These are phyloP conservation scores for Cyphomyrus discorhynchus DNA, from an alignment of 2,113 vertebrate genomes.

Conservation along the genomic window DNA sequence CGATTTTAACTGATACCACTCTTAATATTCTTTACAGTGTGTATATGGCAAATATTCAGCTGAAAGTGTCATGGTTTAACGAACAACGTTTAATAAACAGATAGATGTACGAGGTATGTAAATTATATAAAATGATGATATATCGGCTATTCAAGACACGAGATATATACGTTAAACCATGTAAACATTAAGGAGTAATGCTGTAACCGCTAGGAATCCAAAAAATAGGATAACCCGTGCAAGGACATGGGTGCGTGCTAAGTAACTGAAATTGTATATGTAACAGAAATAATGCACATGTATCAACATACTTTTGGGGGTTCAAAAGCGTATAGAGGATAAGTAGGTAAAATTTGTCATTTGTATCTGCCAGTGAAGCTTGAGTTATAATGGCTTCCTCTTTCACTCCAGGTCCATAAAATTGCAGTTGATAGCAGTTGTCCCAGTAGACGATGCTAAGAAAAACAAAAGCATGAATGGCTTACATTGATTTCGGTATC, in stretches of 20 bases:
- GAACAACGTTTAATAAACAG: background rate
- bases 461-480: constrained; percentile 73
- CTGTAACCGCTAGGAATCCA: background rate
- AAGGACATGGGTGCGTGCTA: background rate
- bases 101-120: background rate
- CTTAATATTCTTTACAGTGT: background rate
- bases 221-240: background rate
- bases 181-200: background rate
- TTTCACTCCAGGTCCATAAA: constrained; percentile 60
- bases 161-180: background rate
- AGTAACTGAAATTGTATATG: background rate
- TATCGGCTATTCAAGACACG: background rate
- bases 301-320: background rate
- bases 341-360: constrained; percentile 1
- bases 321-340: background rate
- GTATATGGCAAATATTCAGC: background rate
- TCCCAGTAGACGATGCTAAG: constrained; percentile 64
- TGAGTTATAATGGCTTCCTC: constrained; percentile 21
- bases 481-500: constrained; percentile 65
- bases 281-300: background rate
- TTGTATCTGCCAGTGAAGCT: background rate
- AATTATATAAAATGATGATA: background rate
- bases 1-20: background rate
- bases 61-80: background rate
- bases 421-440: constrained; percentile 59